Percentiles rank a stretch among this genome's conserved stretches.
These are phyloP conservation scores for Helobdella robusta DNA, from an alignment of 2,888 invertebrate species.

Conservation along the genomic window DNA sequence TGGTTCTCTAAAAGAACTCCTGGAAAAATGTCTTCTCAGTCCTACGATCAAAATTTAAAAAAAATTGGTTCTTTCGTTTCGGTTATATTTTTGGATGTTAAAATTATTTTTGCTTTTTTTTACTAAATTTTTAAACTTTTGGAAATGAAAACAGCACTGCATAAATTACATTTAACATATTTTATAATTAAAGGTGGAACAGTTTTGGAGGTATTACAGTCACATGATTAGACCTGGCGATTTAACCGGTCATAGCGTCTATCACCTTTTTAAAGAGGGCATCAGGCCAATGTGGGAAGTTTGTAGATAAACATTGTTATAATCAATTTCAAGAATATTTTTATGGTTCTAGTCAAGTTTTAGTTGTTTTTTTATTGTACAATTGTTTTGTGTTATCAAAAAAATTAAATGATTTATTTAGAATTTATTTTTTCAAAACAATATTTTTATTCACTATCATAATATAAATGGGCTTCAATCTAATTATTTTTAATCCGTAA, in stretches of 20 bases:
- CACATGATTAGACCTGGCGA: constrained; percentile 82
- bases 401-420: too few relatives aligned
- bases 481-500: too few relatives aligned
- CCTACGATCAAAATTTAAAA: constrained; percentile 71
- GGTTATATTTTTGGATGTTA: too few relatives aligned
- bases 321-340: too few relatives aligned
- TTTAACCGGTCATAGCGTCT: constrained; percentile 77
- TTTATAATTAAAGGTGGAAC: constrained; percentile 66
- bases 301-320: too few relatives aligned
- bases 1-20: constrained; percentile 68
- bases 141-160: constrained; percentile 60
- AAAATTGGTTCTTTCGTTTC: constrained; percentile 57
- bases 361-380: too few relatives aligned
- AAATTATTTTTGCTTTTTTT: too few relatives aligned
- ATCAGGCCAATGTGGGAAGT: constrained; percentile 98
- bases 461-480: too few relatives aligned
- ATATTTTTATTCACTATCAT: too few relatives aligned
- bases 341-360: too few relatives aligned
- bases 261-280: constrained; percentile 93
- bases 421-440: too few relatives aligned
- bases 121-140: not conserved
- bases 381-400: too few relatives aligned
- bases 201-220: constrained; percentile 92
- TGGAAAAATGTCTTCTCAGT: constrained; percentile 57
- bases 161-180: constrained; percentile 81